Evolutionary conservation across 2,113 vertebrate genomes (phyloP).

Genomic region (Grallaria varia): DNA sequence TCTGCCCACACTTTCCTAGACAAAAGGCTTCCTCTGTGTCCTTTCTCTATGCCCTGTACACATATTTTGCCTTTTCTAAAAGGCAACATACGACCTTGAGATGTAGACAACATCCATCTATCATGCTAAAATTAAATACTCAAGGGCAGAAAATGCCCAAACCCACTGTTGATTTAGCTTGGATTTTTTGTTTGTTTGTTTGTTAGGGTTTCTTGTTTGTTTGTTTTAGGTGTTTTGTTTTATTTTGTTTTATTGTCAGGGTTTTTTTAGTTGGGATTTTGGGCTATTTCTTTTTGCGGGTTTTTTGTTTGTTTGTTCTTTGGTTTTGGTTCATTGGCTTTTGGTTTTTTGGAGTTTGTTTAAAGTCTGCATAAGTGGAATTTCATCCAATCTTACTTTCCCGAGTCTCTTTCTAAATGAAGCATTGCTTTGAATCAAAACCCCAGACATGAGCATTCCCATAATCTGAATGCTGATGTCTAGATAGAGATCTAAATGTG

Average conservation of each 20-base stretch:
- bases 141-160: not conserved
- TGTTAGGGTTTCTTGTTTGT: fast-evolving
- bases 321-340: not conserved
- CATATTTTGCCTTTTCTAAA: not conserved
- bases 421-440: conserved; percentile 4
- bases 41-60: not conserved
- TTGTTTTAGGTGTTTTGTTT: not conserved
- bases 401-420: not conserved
- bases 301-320: not conserved
- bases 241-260: not conserved
- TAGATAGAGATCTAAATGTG: conserved; percentile 9
- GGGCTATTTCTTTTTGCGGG: fast-evolving
- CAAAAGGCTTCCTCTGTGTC: not conserved
- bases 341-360: not conserved
- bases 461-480: not conserved
- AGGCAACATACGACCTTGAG: not conserved
- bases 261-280: not conserved
- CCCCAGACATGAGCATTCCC: not conserved
- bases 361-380: not conserved
- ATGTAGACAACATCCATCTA: not conserved
- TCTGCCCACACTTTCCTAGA: not conserved
- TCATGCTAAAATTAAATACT: not conserved
- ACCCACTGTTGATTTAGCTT: not conserved
- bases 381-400: not conserved
- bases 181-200: not conserved